Conservation (phyloP, 2,113 vertebrate genomes). For the Ascaphus truei region DNA sequence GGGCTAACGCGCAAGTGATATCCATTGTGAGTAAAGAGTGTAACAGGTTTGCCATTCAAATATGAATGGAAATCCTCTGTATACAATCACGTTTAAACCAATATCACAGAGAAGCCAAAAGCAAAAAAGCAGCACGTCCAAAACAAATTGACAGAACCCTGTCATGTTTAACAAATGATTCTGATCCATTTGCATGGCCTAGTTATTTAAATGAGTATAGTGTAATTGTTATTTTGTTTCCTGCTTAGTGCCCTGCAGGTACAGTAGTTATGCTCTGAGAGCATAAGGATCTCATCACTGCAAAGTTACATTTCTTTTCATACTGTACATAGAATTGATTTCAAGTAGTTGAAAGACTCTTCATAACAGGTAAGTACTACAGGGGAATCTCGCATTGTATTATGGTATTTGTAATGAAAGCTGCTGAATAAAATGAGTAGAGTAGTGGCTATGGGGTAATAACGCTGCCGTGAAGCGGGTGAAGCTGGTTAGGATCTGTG, state of each 20-base stretch:
- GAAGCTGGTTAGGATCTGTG: too few species aligned
- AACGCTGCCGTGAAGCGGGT: too few species aligned
- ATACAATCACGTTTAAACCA: neutral
- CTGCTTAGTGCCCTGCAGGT: neutral
- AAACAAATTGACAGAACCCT: neutral
- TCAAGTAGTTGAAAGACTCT: neutral
- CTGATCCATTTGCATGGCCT: neutral
- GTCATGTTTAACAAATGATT: constrained; percentile 6
- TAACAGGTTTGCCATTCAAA: neutral
- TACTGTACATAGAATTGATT: neutral
- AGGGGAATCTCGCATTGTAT: neutral
- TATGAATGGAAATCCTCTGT: constrained; percentile 1
- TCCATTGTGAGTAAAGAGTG: too few species aligned
- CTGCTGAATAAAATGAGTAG: too few species aligned
- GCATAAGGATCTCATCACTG: neutral
- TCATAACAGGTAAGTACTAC: neutral
- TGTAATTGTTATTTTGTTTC: neutral
- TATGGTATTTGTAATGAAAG: too few species aligned
- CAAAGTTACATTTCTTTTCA: too few species aligned
- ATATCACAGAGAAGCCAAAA: neutral
- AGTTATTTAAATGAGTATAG: constrained; percentile 8
- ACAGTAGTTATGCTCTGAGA: neutral
- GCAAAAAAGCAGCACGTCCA: neutral
- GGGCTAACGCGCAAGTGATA: too few species aligned
- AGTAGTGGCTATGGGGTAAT: too few species aligned